Base-by-base conservation (phyloP, 2,113 vertebrate species). In the Onychostoma macrolepis region DNA sequence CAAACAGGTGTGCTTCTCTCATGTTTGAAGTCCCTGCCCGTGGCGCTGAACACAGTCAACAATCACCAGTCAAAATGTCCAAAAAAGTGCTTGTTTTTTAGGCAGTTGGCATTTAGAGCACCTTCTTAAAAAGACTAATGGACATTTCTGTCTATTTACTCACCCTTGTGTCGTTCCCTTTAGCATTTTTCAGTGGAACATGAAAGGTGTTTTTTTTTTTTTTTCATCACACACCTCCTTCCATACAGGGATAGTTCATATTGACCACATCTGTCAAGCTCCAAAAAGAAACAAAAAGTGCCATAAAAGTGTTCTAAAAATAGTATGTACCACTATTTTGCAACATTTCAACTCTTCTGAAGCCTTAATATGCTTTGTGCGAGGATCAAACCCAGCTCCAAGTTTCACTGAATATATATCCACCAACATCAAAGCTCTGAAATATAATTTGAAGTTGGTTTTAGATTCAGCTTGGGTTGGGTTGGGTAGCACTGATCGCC, bases 1-100 rank as follows among this genome's bases (percentile, higher is more conserved):
- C 84, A 89, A 93, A 93, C 94, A 95, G 95, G 94, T 95, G 95
- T 95, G 93, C 92, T 10, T 38, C 48, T 75, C 75, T 81, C 26
- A 33, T 50, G 26, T 58, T 76, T 65, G 48, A 50, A 80, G 56
- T 77, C 72, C 9, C 81, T 84, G 61, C 80, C 61, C 79, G 26
- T 76, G 72, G 36, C 67, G 84, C 89, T 89, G 86, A 90, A 89
- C 88, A 90, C 85, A 93, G 91, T 88, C 92, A 94, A 92, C 91
- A 87, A 92, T 88, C 88, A 85, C 85, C 67, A 90, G 89, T 83
- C 85, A 75, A 84, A 58, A 24, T 58, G 56, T 58, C 21, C 56
- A 58, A 58, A 58, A 89, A 86, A 36, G 38, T 85, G 85, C 67
- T 89, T 86, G 90, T 86, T 92, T 92, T 89, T 91, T 26, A 45